Evolutionary conservation across 1,140 invertebrate species (phyloP), one percentile per base, ranked within the genome.

Genomic region (Adoxophyes honmai): DNA sequence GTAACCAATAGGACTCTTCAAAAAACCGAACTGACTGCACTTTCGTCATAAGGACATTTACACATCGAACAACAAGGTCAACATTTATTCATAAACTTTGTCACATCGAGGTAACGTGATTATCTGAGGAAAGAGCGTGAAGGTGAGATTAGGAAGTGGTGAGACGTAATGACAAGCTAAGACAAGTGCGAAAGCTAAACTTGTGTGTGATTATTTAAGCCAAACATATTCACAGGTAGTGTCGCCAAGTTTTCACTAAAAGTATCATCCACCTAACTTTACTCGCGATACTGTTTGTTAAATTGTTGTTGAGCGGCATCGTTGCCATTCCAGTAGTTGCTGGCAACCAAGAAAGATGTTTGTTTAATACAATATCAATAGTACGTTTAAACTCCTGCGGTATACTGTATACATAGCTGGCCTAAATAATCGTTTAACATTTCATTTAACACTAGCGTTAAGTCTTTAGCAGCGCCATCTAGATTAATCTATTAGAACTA

Each of bases 11-110:
- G n/a, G n/a, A 7, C 6, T 9, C 34, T 11, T 52, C 9, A 15
- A 56, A 16, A 37, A 38, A 28, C 18, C 21, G 21, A 59, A 11
- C 58, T 55, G 57, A 54, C 52, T 48, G 36, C 34, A 59, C 58
- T 21, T 28, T 28, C 13, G 28, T 15, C 34, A 7, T 39, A n/a
- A 28, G 37, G 34, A 52, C 38, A 34, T 36, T 53, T 66, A 58
- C 55, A 64, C 59, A 64, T 68, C 62, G 70, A 68, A 67, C 54
- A 70, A 62, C 57, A 52, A 56, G 52, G 11, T 48, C 57, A 64
- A 69, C 57, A 65, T 64, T 48, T 48, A 28, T n/a, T 48, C n/a
- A 48, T 33, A 48, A 48, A 48, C 42, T 48, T 48, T 48, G 9
- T 48, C 42, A 44, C 39, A 15, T 21, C 16, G n/a, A 18, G 15